phyloP scores from a whole-genome alignment of 2,888 invertebrate genomes.

The Teinopalpus imperialis region DNA sequence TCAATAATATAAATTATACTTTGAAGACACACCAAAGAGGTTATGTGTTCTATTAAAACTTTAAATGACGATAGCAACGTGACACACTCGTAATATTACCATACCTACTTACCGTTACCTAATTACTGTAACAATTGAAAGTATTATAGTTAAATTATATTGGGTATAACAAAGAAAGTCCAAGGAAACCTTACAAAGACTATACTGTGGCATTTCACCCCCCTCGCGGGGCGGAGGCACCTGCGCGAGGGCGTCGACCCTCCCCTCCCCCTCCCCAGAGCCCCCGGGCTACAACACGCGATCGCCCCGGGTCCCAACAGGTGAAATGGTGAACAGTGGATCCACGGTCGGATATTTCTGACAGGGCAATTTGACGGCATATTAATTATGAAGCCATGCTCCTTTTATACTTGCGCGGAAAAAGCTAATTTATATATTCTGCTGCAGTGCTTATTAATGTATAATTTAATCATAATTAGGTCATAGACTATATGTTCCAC shows the following conservation, averaged over 20 bases:
- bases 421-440: neutral
- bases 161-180: no score
- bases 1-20: slow-evolving; percentile 1
- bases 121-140: no score
- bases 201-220: slow-evolving; percentile 16
- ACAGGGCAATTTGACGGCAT: slow-evolving; percentile 19
- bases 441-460: no score
- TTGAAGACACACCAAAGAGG: no score
- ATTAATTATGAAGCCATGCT: slow-evolving; percentile 18
- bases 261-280: slow-evolving; percentile 26
- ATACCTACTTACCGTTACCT: no score
- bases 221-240: slow-evolving; percentile 41
- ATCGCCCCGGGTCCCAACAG: slow-evolving; percentile 24
- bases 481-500: no score
- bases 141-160: no score
- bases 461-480: no score
- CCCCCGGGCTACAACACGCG: slow-evolving; percentile 26
- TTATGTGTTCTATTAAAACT: no score
- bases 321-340: slow-evolving; percentile 18
- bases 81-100: no score
- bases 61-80: no score
- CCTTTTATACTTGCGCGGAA: neutral
- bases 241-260: slow-evolving; percentile 47
- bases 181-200: no score
- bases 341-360: slow-evolving; percentile 9